phyloP scores from a whole-genome alignment of 2,113 vertebrate genomes.

The Paedocypris sp. region DNA sequence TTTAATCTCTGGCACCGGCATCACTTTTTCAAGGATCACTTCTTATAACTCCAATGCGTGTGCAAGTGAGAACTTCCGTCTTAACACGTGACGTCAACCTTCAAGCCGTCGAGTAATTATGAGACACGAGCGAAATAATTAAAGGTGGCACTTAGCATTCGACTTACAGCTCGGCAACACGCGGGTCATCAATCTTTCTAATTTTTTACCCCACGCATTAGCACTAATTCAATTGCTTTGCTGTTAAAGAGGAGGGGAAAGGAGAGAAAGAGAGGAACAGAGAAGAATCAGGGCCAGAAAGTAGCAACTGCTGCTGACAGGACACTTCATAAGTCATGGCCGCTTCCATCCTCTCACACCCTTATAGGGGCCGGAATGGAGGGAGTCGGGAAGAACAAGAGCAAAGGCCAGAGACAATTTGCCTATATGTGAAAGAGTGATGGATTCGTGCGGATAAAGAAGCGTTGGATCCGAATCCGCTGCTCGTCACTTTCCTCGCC shows the following conservation, averaged over 20 bases:
- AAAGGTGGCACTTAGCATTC: neutral
- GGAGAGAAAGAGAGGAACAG: neutral
- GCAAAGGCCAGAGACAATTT: too few species aligned
- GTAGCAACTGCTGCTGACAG: constrained; percentile 15
- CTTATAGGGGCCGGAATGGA: constrained; percentile 13
- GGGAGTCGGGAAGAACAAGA: neutral
- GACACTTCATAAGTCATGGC: constrained; percentile 10
- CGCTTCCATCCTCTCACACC: neutral
- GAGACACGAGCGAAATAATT: neutral
- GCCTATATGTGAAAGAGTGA: too few species aligned
- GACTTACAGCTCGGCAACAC: neutral
- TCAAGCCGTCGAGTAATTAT: neutral
- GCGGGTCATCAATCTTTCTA: neutral
- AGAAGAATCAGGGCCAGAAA: constrained; percentile 2
- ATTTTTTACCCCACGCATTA: neutral
- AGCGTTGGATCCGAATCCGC: too few species aligned
- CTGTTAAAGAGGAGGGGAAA: neutral
- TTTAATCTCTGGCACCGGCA: neutral
- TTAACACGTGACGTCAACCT: neutral
- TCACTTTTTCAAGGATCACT: neutral
- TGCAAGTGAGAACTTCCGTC: too few species aligned
- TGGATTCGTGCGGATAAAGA: too few species aligned
- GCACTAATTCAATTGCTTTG: neutral
- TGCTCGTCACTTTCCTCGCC: too few species aligned
- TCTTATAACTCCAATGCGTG: neutral